Base-by-base conservation (phyloP, 2,888 invertebrate species). In the Trissoscelio sp. region DNA sequence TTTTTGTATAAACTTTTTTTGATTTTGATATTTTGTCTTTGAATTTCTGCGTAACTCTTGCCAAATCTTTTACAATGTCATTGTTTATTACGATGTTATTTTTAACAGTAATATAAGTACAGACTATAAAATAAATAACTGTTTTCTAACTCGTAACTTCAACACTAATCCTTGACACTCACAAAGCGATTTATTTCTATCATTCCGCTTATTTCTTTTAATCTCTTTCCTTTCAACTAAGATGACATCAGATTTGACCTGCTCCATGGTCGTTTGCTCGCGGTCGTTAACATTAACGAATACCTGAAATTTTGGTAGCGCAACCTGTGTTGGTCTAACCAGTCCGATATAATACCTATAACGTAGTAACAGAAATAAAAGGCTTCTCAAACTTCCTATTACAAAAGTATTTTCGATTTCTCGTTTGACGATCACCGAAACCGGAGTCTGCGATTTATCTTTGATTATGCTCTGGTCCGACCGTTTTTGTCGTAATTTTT, bases 201-300 rank as follows among this genome's bases (percentile, higher is more conserved):
- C 48, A 24, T 24, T 48, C 11, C 22, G 3, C 24, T 58, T 58
- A 1, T 51, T 22, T 46, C n/a, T n/a, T n/a, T n/a, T n/a, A n/a
- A n/a, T n/a, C n/a, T n/a, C n/a, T 51, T 51, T 37, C 48, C 9
- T 39, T 46, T 53, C 55, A 39, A 22, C 14, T 11, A n/a, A 42
- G 24, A 18, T 37, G 58, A 58, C 70, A 37, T 20, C 57, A 69
- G 44, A 42, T 51, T 42, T 66, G 44, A 53, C 48, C 64, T 39
- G 55, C 28, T 57, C 64, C 16, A 11, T 14, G 18, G 39, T n/a
- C 28, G 5, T 16, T 48, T 51, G 39, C 9, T 51, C 28, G 18
- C 57, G 74, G 64, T 57, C 74, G 39, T 31, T 57, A 55, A 46
- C 74, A 66, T 66, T 58, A 55, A 31, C 37, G 14, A 42, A 74